Evolutionary conservation across 1,140 invertebrate species (phyloP), one percentile per base, ranked within the genome.

Genomic region (Drosophila arawakana): DNA sequence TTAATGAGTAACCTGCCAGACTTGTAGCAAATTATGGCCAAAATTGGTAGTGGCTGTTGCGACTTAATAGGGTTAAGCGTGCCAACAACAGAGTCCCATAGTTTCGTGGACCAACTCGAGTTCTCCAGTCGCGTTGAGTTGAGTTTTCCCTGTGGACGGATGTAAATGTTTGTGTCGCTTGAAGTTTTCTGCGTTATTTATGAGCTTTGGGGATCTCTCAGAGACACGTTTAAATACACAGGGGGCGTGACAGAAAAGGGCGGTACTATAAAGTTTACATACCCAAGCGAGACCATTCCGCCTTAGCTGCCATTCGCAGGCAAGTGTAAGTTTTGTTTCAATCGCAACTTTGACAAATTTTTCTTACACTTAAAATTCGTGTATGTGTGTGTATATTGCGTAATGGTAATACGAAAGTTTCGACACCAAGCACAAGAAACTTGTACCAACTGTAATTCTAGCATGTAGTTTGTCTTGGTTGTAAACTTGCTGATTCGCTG

Each of bases 331-430:
- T 7, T 47, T 30, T 13, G 43, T 63, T 13, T 6, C 49, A 35
- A 69, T 10, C 35, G n/a, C 41, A 52, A 79, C 59, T 73, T 57
- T 81, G 79, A 86, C 82, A 85, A 79, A 85, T 86, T 82, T 71
- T 78, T 73, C 50, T 37, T 62, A 49, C 73, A 57, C 68, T 74
- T 55, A 66, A 76, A 78, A 77, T 77, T 39, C 3, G 21, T 13
- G 50, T n/a, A 13, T 15, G 4, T 30, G 10, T 13, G 18, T 30
- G 25, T 30, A 8, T 71, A 78, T 84, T 81, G 70, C 82, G 54
- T 44, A 60, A 66, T 52, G 35, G 74, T 61, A 85, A 72, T 58
- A 73, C 37, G 59, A 81, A 85, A 86, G 59, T 85, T 85, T 78
- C 60, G 74, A 71, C 78, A 71, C 77, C 63, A 39, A 47, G 65